Evolutionary conservation across 2,113 vertebrate species (phyloP).

Genomic region (Myotis lucifugus): DNA sequence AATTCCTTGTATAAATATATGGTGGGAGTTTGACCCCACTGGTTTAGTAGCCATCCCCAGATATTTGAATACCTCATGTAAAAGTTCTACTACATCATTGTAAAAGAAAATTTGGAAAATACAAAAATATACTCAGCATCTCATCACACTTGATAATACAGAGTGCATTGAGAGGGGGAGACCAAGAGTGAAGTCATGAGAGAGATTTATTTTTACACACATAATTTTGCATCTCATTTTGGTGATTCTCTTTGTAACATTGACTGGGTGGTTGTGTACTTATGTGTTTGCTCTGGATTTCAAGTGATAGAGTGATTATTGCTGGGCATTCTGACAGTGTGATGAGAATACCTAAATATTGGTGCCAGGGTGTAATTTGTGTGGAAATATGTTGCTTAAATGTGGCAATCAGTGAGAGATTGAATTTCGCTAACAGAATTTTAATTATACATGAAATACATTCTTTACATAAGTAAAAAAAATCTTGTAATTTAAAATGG

Average conservation of each 20-base stretch:
- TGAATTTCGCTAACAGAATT: background rate
- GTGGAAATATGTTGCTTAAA: background rate
- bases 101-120: background rate
- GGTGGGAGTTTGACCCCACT: background rate
- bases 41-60: background rate
- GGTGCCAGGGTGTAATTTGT: background rate
- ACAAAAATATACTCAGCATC: background rate
- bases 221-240: slow-evolving; percentile 10
- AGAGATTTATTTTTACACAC: background rate
- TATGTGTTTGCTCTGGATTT: background rate
- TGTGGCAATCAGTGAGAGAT: background rate
- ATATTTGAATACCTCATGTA: background rate
- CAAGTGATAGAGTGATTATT: background rate
- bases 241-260: background rate
- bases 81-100: background rate
- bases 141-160: background rate
- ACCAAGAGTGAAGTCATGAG: background rate
- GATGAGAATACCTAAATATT: background rate
- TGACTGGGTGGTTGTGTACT: background rate
- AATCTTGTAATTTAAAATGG: slow-evolving; percentile 30
- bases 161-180: background rate
- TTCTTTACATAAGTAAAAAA: slow-evolving; percentile 35
- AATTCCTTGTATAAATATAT: background rate
- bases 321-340: background rate
- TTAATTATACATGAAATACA: background rate